Conservation (phyloP, 2,113 vertebrate species). For the Felis chaus region DNA sequence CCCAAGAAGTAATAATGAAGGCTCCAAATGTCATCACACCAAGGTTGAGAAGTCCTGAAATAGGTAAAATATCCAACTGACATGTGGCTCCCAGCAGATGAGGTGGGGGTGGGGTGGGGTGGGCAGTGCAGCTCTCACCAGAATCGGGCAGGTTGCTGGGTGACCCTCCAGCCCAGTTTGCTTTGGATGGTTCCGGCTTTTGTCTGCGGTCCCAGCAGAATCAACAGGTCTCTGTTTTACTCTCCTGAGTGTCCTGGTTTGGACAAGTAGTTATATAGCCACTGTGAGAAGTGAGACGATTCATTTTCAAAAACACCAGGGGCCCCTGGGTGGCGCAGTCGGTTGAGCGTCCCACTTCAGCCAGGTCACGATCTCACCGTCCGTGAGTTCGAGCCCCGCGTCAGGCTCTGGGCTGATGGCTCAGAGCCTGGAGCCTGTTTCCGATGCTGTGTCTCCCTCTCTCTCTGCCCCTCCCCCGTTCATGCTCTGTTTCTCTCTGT, state of each 20-base stretch:
- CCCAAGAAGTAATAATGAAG: neutral
- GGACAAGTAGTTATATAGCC: neutral
- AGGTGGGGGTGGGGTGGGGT: accelerated
- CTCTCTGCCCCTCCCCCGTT: no score
- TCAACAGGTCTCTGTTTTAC: neutral
- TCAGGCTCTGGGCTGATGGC: no score
- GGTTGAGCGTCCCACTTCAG: no score
- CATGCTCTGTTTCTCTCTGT: no score
- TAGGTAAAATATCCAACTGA: no score
- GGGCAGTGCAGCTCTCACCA: neutral
- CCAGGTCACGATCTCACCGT: no score
- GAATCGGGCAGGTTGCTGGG: neutral
- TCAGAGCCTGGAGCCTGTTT: no score
- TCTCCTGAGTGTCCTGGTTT: neutral
- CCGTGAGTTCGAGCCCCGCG: no score
- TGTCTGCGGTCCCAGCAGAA: neutral
- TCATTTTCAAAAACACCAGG: no score
- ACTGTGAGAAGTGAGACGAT: no score
- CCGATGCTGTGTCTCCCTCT: no score
- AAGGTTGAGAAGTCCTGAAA: neutral
- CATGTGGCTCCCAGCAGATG: accelerated
- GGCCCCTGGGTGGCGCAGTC: no score
- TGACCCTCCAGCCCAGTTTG: neutral
- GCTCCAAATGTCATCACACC: neutral
- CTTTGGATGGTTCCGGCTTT: neutral